A percentile compares a stretch with the other conserved stretches of the same genome.
phyloP scores from a whole-genome alignment of 2,797 vertebrate genomes.

The Diplodus sargus region DNA sequence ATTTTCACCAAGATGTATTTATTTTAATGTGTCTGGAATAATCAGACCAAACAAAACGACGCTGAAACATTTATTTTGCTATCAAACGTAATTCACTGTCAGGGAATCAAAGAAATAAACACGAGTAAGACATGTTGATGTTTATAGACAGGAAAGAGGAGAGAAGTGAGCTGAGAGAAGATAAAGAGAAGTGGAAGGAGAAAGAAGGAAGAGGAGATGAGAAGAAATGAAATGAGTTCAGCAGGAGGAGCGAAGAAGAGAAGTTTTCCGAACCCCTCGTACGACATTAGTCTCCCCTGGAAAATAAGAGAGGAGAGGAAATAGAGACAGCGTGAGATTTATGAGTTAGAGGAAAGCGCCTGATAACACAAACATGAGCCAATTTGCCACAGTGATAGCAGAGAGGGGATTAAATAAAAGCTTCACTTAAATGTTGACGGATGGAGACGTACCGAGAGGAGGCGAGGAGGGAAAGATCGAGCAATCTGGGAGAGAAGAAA shows the following conservation, averaged over 20 bases:
- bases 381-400: constrained; percentile 28
- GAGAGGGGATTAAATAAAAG: constrained; percentile 18
- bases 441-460: background rate
- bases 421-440: constrained; percentile 21
- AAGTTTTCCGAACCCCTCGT: background rate
- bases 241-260: background rate
- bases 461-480: background rate
- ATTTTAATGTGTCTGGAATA: no score
- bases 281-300: background rate
- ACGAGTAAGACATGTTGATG: background rate
- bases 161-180: background rate
- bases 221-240: background rate
- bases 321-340: constrained; percentile 8
- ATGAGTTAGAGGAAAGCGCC: constrained; percentile 20
- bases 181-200: background rate
- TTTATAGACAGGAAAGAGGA: background rate
- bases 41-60: background rate
- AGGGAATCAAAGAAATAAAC: background rate
- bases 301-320: background rate
- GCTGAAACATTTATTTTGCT: no score
- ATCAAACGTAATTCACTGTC: no score
- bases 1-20: background rate
- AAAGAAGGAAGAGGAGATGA: background rate
- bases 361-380: constrained; percentile 42
- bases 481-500: background rate